Evolutionary conservation across 2,888 invertebrate species (phyloP).

Genomic region (Zygaena filipendulae): DNA sequence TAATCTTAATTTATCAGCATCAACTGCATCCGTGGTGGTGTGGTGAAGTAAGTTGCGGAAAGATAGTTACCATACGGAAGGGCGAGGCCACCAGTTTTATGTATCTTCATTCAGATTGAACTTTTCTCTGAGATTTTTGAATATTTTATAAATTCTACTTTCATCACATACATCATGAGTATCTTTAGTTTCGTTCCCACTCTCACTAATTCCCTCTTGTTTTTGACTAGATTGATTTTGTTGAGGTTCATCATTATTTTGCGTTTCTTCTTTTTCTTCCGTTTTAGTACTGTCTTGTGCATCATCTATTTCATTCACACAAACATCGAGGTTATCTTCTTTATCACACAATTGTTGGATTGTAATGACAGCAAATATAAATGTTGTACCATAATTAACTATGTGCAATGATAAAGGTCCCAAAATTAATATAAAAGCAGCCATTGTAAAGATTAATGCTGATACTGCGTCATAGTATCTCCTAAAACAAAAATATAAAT

Average conservation of each 20-base stretch:
- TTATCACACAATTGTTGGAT: slow-evolving; percentile 64
- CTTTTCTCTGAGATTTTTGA: slow-evolving; percentile 47
- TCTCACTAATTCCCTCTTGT: slow-evolving; percentile 11
- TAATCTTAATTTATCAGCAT: too few species aligned
- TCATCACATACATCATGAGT: slow-evolving; percentile 44
- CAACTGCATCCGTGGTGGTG: too few species aligned
- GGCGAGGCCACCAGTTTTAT: too few species aligned
- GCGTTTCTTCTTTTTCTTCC: slow-evolving; percentile 1
- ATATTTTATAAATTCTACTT: slow-evolving; percentile 38
- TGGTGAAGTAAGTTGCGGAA: too few species aligned
- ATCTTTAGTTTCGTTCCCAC: slow-evolving; percentile 11
- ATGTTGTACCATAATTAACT: slow-evolving; percentile 69
- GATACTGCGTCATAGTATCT: slow-evolving; percentile 49
- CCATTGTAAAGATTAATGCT: slow-evolving; percentile 59
- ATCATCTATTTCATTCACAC: slow-evolving; percentile 3
- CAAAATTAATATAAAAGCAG: slow-evolving; percentile 65
- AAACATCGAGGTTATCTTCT: too few species aligned
- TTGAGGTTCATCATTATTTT: slow-evolving; percentile 6
- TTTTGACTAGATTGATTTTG: slow-evolving; percentile 9
- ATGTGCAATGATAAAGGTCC: slow-evolving; percentile 71
- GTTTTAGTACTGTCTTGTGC: slow-evolving; percentile 1
- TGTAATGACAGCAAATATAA: slow-evolving; percentile 63
- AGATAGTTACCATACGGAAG: too few species aligned
- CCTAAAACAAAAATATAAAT: slow-evolving; percentile 41
- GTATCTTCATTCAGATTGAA: too few species aligned